These are phyloP conservation scores for Osedax fenrisi DNA, from an alignment of 2,888 invertebrate species.

Conservation along the genomic window DNA sequence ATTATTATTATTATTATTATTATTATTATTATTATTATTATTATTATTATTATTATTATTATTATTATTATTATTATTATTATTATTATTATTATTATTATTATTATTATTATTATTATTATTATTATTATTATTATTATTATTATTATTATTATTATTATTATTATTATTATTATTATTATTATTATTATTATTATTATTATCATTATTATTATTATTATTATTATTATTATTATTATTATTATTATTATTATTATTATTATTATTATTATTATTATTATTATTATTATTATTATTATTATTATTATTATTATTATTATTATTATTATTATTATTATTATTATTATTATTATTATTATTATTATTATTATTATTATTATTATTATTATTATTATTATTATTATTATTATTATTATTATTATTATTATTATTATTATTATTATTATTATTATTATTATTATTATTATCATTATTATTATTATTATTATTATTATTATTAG, in stretches of 20 bases:
- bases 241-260: constrained; percentile 30
- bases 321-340: constrained; percentile 27
- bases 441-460: constrained; percentile 30
- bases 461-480: no score
- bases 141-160: constrained; percentile 32
- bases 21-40: background rate
- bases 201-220: constrained; percentile 30
- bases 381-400: background rate
- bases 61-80: background rate
- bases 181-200: constrained; percentile 33
- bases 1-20: background rate
- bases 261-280: constrained; percentile 31
- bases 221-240: constrained; percentile 31
- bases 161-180: constrained; percentile 34
- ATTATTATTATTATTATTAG: no score
- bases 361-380: background rate
- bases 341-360: background rate
- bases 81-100: constrained; percentile 25
- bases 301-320: constrained; percentile 31
- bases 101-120: constrained; percentile 31
- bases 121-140: constrained; percentile 32
- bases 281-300: constrained; percentile 30
- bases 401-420: background rate
- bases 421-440: background rate
- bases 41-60: background rate